These are phyloP conservation scores for Mycalesis mineus DNA, from an alignment of 2,888 invertebrate genomes.

Conservation along the genomic window DNA sequence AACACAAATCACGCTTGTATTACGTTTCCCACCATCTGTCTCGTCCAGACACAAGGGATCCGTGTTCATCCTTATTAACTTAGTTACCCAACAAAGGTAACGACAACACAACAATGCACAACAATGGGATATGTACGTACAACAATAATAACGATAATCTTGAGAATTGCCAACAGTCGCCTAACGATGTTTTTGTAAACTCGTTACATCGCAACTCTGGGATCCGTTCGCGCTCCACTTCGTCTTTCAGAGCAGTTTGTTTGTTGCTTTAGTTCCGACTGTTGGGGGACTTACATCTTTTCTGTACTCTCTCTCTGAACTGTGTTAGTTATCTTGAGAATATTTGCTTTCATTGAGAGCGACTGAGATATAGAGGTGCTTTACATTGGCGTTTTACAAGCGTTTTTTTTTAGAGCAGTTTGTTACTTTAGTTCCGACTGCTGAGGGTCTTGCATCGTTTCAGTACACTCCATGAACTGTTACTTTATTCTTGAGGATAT, in stretches of 20 bases:
- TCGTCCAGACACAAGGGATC: background rate
- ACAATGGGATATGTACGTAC: background rate
- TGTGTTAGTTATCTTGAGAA: too few relatives aligned
- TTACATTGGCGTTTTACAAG: too few relatives aligned
- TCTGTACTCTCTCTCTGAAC: background rate
- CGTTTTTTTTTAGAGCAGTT: too few relatives aligned
- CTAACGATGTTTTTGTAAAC: slow-evolving; percentile 24
- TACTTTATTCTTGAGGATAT: too few relatives aligned
- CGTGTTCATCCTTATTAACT: slow-evolving; percentile 21
- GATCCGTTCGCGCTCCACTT: slow-evolving; percentile 14
- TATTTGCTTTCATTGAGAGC: too few relatives aligned
- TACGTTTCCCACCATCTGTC: background rate
- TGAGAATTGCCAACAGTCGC: slow-evolving; percentile 16
- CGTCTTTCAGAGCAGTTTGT: slow-evolving; percentile 11
- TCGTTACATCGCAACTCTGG: slow-evolving; percentile 19
- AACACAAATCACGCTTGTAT: background rate
- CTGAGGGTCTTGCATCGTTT: too few relatives aligned
- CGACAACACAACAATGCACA: slow-evolving; percentile 2
- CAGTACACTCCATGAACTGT: too few relatives aligned
- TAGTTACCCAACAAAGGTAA: slow-evolving; percentile 23
- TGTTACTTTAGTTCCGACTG: too few relatives aligned
- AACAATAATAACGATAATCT: slow-evolving; percentile 13
- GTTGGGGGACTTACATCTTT: background rate
- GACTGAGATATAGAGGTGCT: too few relatives aligned
- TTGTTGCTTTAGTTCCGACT: slow-evolving; percentile 8